phyloP scores from a whole-genome alignment of 2,888 invertebrate species.

The Congeria kusceri region DNA sequence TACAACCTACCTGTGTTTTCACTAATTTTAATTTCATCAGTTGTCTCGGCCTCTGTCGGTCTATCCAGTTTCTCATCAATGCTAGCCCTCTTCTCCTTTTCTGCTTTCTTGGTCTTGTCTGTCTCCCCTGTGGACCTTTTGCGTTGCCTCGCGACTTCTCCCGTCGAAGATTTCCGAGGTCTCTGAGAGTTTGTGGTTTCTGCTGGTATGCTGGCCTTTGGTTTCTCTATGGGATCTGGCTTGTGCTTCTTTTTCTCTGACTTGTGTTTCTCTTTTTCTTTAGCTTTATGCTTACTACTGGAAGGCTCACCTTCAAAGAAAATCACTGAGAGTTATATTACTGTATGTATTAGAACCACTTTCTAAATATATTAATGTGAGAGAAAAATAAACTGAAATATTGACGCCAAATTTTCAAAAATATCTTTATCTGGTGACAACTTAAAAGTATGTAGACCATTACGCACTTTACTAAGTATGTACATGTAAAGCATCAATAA shows the following conservation, averaged over 20 bases:
- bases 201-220: slow-evolving; percentile 36
- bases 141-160: slow-evolving; percentile 30
- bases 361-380: too few relatives aligned
- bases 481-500: too few relatives aligned
- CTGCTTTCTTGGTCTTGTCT: slow-evolving; percentile 26
- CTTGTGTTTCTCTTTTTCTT: slow-evolving; percentile 51
- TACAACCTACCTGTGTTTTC: slow-evolving; percentile 61
- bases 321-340: too few relatives aligned
- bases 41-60: slow-evolving; percentile 36
- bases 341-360: too few relatives aligned
- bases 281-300: slow-evolving; percentile 41
- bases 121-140: slow-evolving; percentile 1
- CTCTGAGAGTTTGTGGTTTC: slow-evolving; percentile 22
- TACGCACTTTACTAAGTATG: too few relatives aligned
- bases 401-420: too few relatives aligned
- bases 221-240: slow-evolving; percentile 23
- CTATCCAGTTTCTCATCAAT: slow-evolving; percentile 19
- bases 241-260: slow-evolving; percentile 47
- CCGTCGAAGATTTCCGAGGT: slow-evolving; percentile 23
- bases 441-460: too few relatives aligned
- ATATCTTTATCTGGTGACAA: too few relatives aligned
- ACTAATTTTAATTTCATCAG: slow-evolving; percentile 58
- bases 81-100: slow-evolving; percentile 39
- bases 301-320: background rate
- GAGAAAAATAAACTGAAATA: too few relatives aligned